These are phyloP conservation scores for Pristis pectinata DNA, from an alignment of 2,797 vertebrate species.

Conservation along the genomic window DNA sequence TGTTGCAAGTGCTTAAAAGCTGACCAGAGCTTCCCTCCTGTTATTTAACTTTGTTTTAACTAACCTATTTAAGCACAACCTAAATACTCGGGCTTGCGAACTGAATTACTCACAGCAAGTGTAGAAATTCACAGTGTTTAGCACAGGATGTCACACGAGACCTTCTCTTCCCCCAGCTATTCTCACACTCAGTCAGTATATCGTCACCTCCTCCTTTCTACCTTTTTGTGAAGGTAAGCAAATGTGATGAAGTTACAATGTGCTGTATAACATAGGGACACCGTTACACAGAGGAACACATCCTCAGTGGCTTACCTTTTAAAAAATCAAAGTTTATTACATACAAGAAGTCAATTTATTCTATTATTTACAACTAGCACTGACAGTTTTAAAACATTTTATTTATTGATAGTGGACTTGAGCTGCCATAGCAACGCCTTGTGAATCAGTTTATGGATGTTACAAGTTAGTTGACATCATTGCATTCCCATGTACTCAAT, in stretches of 20 bases:
- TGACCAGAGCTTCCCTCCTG: not conserved
- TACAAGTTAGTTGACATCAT: not conserved
- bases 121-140: conserved; percentile 5
- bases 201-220: not conserved
- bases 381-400: not conserved
- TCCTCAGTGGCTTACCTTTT: not conserved
- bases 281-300: not conserved
- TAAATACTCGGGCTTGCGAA: not conserved
- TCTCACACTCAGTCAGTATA: not conserved
- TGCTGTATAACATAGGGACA: not conserved
- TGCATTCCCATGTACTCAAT: not conserved
- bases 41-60: not conserved
- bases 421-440: not conserved
- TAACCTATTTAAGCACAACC: not conserved
- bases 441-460: not conserved
- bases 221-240: not conserved
- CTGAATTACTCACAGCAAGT: not conserved
- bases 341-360: not conserved
- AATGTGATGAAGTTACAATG: conserved; percentile 6
- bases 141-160: not conserved
- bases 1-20: not conserved
- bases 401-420: not conserved
- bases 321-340: not conserved
- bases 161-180: not conserved
- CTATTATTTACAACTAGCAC: not conserved